Evolutionary conservation across 2,113 vertebrate species (phyloP).

Genomic region (Notechis scutatus): DNA sequence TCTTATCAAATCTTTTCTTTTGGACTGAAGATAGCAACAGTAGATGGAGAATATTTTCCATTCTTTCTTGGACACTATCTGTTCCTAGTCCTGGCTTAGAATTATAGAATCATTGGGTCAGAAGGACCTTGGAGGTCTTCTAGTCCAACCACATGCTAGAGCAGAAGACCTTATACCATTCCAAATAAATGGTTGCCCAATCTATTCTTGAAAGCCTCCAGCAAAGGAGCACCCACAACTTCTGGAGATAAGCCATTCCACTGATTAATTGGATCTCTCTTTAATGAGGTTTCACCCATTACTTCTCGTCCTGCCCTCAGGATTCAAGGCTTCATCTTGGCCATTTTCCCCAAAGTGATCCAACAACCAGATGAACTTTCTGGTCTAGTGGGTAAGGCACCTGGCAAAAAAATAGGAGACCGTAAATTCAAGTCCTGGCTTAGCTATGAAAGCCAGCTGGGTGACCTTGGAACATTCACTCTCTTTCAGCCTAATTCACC

Average conservation of each 20-base stretch:
- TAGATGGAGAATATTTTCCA: not conserved
- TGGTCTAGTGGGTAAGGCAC: not conserved
- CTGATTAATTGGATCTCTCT: not conserved
- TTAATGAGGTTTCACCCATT: not conserved
- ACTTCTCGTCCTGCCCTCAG: not conserved
- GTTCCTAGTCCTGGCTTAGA: not conserved
- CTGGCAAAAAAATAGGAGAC: not conserved
- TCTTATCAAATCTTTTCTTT: accelerated
- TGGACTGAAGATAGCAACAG: not conserved
- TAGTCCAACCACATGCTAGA: not conserved
- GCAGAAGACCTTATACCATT: not conserved
- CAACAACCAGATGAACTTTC: not conserved
- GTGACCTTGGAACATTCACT: not conserved
- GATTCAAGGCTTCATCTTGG: not conserved
- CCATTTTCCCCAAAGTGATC: not conserved
- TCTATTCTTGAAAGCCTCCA: not conserved
- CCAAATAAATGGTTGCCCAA: not conserved
- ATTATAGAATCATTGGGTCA: not conserved
- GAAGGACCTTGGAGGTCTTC: not conserved
- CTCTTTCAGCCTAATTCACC: not conserved
- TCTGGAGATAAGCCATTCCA: not conserved
- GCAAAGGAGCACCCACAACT: not conserved
- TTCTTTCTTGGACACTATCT: not conserved
- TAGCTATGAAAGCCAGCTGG: not conserved
- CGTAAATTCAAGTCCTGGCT: not conserved